These are phyloP conservation scores for Sebastes iracundus DNA, from an alignment of 2,797 vertebrate genomes.

Conservation along the genomic window DNA sequence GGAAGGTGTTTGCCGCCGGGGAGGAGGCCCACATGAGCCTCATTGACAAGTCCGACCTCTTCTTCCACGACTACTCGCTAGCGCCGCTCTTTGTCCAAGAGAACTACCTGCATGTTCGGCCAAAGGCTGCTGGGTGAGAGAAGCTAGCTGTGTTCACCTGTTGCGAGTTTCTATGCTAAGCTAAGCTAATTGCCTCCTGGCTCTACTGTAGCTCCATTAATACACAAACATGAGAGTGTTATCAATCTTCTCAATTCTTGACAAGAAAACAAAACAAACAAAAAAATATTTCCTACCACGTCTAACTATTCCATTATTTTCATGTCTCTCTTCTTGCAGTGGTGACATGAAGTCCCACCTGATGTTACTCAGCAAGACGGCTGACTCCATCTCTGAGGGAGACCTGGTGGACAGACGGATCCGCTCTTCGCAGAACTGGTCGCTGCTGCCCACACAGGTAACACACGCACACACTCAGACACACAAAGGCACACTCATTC, in stretches of 20 bases:
- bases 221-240: fast-evolving
- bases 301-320: background rate
- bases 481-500: background rate
- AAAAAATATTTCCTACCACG: background rate
- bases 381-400: constrained; percentile 95
- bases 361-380: constrained; percentile 93
- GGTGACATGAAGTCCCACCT: constrained; percentile 91
- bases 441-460: constrained; percentile 96
- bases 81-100: constrained; percentile 97
- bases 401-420: constrained; percentile 94
- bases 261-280: background rate
- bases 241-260: background rate
- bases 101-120: constrained; percentile 94
- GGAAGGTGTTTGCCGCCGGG: constrained; percentile 90
- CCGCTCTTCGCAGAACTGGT: constrained; percentile 93
- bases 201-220: background rate
- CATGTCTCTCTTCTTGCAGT: constrained; percentile 63
- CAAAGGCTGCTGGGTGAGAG: constrained; percentile 91
- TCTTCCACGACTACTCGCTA: constrained; percentile 97
- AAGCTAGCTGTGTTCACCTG: background rate
- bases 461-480: background rate
- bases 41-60: constrained; percentile 95
- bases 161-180: background rate
- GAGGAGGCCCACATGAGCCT: constrained; percentile 92
- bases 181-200: background rate